Base-by-base conservation (phyloP, 2,888 invertebrate genomes). In the Orchesella flavescens region DNA sequence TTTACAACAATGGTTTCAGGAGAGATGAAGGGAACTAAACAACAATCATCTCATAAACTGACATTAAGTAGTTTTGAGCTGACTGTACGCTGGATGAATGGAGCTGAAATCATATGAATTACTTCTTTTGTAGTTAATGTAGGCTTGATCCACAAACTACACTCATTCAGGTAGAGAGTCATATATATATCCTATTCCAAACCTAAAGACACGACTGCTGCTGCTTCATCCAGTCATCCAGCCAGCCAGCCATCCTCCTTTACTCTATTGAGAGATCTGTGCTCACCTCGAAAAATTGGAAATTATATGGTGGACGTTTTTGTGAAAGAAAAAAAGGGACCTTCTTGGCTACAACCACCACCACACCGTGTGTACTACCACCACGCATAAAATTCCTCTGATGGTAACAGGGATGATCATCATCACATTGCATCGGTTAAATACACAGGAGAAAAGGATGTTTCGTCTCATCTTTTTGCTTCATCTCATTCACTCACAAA, bases 261-360 rank as follows among this genome's bases (percentile, higher is more conserved):
- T 21, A 12, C 17, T 49, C 46, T 57, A 34, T 7, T 34, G 19
- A 49, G 46, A 23, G 10, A 68, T 68, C 68, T 69, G 46, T 69
- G 59, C 59, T 77, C 66, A 46, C 59, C 68, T 77, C 68, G 21
- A 71, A 71, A 61, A 78, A 71, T 69, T 78, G 61, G 63, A 63
- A 71, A 78, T 78, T 69, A 69, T 61, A 77, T 61, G 77, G 69
- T 77, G 77, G 69, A 69, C 71, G 49, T 63, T 77, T 75, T 69
- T 75, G 23, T 46, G 44, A 43, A 57, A 57, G 53, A 68, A 9
- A 43, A 57, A 46, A 55, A 71, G n/a, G 23, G 24, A 69, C 53
- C 57, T 24, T 63, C 71, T 78, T 43, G 49, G 24, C 43, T 63
- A 44, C 61, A 49, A 61, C 75, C 61, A 73, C 59, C 46, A 44